Evolutionary conservation across 2,797 vertebrate species (phyloP).

Genomic region (Gymnodraco acuticeps): DNA sequence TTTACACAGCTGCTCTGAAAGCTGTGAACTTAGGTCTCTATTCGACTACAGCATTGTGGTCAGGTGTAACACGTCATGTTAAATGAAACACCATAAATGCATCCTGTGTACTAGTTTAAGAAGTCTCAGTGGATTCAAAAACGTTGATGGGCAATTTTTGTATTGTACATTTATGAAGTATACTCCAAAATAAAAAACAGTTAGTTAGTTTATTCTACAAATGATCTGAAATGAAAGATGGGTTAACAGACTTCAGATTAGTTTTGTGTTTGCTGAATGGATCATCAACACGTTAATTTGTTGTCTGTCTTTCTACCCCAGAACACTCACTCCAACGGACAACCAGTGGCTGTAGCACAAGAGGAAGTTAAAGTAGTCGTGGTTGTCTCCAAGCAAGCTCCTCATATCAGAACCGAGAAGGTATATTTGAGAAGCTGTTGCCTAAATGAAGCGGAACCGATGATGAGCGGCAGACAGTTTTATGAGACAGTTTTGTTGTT

Average conservation of each 20-base stretch:
- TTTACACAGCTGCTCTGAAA: not conserved
- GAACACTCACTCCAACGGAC: constrained; percentile 90
- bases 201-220: not conserved
- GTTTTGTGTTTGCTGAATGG: not conserved
- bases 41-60: not conserved
- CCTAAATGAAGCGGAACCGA: not conserved
- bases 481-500: not conserved
- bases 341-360: constrained; percentile 83
- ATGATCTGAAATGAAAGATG: not conserved
- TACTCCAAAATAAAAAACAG: not conserved
- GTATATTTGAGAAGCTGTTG: constrained; percentile 63
- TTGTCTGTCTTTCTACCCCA: constrained; percentile 33
- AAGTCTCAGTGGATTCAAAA: not conserved
- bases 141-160: not conserved
- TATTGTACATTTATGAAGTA: not conserved
- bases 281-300: not conserved
- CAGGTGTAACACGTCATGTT: not conserved
- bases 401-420: constrained; percentile 88
- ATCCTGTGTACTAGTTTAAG: not conserved
- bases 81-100: not conserved
- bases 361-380: constrained; percentile 83
- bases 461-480: not conserved
- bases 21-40: not conserved
- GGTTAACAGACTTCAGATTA: not conserved
- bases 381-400: constrained; percentile 76